Percentiles rank a stretch among this genome's conserved stretches.
These are phyloP conservation scores for Drosophila tani DNA, from an alignment of 1,140 invertebrate genomes.

Conservation along the genomic window DNA sequence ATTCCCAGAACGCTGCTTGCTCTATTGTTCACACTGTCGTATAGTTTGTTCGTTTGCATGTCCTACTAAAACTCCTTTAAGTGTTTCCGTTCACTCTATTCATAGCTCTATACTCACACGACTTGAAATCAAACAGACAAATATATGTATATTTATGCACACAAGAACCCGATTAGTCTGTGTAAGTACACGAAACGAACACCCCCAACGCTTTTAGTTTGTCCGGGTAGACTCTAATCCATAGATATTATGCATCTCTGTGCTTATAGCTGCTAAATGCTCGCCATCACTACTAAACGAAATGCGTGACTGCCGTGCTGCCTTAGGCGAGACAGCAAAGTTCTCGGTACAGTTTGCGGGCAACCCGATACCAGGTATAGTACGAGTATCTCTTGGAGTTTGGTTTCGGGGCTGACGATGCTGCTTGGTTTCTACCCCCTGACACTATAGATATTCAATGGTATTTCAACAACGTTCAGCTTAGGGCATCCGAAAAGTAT, in stretches of 20 bases:
- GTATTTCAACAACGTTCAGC: slow-evolving; percentile 94
- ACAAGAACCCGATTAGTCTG: slow-evolving; percentile 7
- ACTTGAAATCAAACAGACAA: slow-evolving; percentile 51
- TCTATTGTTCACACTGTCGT: slow-evolving; percentile 12
- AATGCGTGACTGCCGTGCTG: slow-evolving; percentile 90
- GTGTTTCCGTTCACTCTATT: slow-evolving; percentile 11
- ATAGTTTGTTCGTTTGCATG: slow-evolving; percentile 32
- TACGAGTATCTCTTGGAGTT: slow-evolving; percentile 31
- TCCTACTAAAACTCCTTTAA: slow-evolving; percentile 1
- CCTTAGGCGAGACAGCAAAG: slow-evolving; percentile 90
- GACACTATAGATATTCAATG: slow-evolving; percentile 92
- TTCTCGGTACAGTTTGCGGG: slow-evolving; percentile 93
- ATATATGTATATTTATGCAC: background rate
- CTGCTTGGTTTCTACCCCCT: slow-evolving; percentile 48
- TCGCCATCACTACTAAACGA: slow-evolving; percentile 93
- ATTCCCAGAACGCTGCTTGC: slow-evolving; percentile 74
- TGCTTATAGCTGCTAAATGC: slow-evolving; percentile 90
- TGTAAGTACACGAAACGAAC: slow-evolving; percentile 56
- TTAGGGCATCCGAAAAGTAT: slow-evolving; percentile 90
- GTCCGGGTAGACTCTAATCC: slow-evolving; percentile 56
- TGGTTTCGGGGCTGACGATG: slow-evolving; percentile 26
- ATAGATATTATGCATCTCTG: slow-evolving; percentile 69
- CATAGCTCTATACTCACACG: slow-evolving; percentile 17
- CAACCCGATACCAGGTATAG: slow-evolving; percentile 92
- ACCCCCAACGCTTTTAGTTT: slow-evolving; percentile 26